A percentile compares a stretch with the other conserved stretches of the same genome.
These are phyloP conservation scores for Pogona vitticeps DNA, from an alignment of 2,113 vertebrate genomes.

Conservation along the genomic window DNA sequence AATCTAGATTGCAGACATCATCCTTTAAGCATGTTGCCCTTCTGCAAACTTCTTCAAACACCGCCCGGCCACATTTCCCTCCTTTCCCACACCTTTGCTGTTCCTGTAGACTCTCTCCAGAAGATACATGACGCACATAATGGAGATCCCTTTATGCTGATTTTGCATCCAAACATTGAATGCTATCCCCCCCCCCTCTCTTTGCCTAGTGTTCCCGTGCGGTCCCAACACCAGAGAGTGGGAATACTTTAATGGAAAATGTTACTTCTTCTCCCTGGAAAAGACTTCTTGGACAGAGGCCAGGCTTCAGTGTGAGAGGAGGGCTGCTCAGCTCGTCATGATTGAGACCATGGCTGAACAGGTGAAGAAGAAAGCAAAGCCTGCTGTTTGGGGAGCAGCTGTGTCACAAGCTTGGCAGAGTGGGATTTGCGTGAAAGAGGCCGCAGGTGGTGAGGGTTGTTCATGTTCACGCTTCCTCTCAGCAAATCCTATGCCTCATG, in stretches of 20 bases:
- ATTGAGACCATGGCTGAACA: conserved; percentile 29
- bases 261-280: conserved; percentile 27
- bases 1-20: not conserved
- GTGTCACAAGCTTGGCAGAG: not conserved
- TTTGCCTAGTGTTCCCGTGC: conserved; percentile 12
- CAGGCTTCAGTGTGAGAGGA: not conserved
- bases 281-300: conserved; percentile 18
- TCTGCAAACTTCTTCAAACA: not conserved
- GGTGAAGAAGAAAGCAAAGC: not conserved
- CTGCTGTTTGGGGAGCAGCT: not conserved
- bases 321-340: not conserved
- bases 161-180: not conserved
- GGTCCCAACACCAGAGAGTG: conserved; percentile 9
- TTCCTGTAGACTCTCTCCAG: not conserved
- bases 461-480: not conserved
- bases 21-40: not conserved
- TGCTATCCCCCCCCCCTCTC: not conserved
- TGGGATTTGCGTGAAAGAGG: not conserved
- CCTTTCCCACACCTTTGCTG: not conserved
- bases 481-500: not conserved
- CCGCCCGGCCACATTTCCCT: not conserved
- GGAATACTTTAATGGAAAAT: conserved; percentile 15
- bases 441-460: not conserved
- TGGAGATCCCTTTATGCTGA: not conserved
- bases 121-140: too few relatives aligned